phyloP scores from a whole-genome alignment of 2,888 invertebrate genomes.

The Trissonchulus latispiculum region DNA sequence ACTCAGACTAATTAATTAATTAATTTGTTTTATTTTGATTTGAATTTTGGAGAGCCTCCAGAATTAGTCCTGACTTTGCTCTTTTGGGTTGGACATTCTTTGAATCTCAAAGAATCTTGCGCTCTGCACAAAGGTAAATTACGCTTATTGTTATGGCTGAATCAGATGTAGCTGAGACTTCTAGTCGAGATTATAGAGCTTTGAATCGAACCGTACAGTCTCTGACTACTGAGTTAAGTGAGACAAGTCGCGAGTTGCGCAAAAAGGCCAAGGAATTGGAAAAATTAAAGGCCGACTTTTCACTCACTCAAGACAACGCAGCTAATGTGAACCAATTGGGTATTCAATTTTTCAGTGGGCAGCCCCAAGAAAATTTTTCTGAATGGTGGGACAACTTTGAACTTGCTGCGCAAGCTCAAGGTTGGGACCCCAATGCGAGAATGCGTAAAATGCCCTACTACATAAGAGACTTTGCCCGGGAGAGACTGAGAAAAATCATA shows the following conservation, averaged over 20 bases:
- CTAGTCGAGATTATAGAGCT: not conserved
- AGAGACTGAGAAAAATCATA: not conserved
- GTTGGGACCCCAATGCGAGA: not conserved
- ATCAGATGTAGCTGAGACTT: too few relatives aligned
- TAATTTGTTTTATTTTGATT: too few relatives aligned
- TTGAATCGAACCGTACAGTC: not conserved
- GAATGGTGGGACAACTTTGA: not conserved
- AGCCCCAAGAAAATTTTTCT: not conserved
- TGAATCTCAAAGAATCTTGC: too few relatives aligned
- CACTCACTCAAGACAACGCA: not conserved
- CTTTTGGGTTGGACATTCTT: too few relatives aligned
- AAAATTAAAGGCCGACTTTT: not conserved
- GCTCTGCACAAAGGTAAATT: too few relatives aligned
- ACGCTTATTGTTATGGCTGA: too few relatives aligned
- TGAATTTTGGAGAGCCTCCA: too few relatives aligned
- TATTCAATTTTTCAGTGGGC: not conserved
- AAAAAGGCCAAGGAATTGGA: not conserved
- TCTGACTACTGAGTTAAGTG: not conserved
- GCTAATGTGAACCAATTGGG: not conserved
- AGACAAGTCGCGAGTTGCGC: not conserved
- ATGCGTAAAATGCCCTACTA: not conserved
- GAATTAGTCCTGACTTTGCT: too few relatives aligned
- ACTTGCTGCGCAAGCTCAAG: not conserved
- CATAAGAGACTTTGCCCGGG: not conserved
- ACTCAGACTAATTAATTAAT: too few relatives aligned